Evolutionary conservation across 2,797 vertebrate species (phyloP).

Genomic region (Garrulus glandarius): DNA sequence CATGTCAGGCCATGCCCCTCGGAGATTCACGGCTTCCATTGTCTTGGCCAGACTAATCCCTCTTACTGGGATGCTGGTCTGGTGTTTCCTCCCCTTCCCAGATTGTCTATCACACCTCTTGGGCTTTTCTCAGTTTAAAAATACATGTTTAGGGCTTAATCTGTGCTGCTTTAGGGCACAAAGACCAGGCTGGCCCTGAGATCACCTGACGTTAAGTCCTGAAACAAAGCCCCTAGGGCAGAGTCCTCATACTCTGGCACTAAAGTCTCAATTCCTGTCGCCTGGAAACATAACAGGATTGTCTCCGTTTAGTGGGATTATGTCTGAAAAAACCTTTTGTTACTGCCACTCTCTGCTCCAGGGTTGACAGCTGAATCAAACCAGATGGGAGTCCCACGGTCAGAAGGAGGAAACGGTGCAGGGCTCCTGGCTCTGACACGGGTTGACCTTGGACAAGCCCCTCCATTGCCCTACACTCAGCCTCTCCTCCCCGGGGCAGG

Average conservation of each 20-base stretch:
- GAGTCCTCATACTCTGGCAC: conserved; percentile 52
- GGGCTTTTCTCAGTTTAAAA: conserved; percentile 56
- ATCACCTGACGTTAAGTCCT: conserved; percentile 55
- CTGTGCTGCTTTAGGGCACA: conserved; percentile 52
- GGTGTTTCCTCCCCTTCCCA: conserved; percentile 7
- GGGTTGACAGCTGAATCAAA: conserved; percentile 61
- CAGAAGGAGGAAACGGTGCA: neutral
- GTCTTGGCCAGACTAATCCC: conserved; percentile 58
- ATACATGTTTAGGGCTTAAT: conserved; percentile 59
- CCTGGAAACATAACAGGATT: conserved; percentile 67
- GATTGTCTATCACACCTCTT: conserved; percentile 43
- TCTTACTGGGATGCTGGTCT: neutral
- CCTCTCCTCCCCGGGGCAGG: neutral
- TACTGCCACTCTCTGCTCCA: conserved; percentile 44
- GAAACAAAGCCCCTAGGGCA: conserved; percentile 57
- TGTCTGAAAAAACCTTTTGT: conserved; percentile 62
- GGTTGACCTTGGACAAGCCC: conserved; percentile 2
- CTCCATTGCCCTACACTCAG: neutral
- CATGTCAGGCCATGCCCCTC: conserved; percentile 34
- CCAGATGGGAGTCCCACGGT: conserved; percentile 40
- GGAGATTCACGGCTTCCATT: conserved; percentile 39
- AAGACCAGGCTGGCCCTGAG: conserved; percentile 44
- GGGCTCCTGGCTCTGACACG: neutral
- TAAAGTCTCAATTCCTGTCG: conserved; percentile 61
- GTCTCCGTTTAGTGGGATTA: conserved; percentile 62